Base-by-base conservation (phyloP, 2,888 invertebrate species). In the Diplolepis rosae region DNA sequence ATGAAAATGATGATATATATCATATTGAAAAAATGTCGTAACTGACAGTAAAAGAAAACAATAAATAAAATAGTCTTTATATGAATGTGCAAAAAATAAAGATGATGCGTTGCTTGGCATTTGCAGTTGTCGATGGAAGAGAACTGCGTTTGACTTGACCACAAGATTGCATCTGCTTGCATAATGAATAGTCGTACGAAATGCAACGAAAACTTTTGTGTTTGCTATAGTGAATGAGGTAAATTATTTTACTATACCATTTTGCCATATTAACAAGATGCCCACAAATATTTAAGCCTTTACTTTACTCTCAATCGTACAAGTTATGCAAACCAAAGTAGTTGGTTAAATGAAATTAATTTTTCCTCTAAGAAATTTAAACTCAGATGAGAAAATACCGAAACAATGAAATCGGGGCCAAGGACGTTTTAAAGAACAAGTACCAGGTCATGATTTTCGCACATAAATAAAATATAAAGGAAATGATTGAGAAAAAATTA, bases 141-240 rank as follows among this genome's bases (percentile, higher is more conserved):
- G 56, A 54, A 15, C 18, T 54, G 32, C 54, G 32, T 54, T 54
- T 27, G 27, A 51, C 51, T 11, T 22, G 32, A 56, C 54, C 54
- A 18, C 54, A 35, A 71, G 72, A 66, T 70, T 68, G 68, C 61
- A 68, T 39, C 54, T 66, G 68, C 70, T 68, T 70, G 66, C 51
- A 70, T 68, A 73, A 68, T 65, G 69, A 67, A 69, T 45, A 48
- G 72, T 35, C 50, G 52, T 54, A 48, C 66, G 32, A 45, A 69
- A 22, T 69, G 72, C 68, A 69, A 67, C 66, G 67, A 67, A 69
- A 69, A 56, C 65, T 69, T 72, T 61, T 30, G 51, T 66, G 69
- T 61, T 69, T 72, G 72, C 66, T 28, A 65, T 13, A 18, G 45
- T 27, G 11, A 66, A 42, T 45, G 50, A 54, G 68, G 54, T 52